A percentile compares a stretch with the other conserved stretches of the same genome.
Evolutionary conservation across 2,797 vertebrate genomes (phyloP).

Genomic region (Myotis myotis): DNA sequence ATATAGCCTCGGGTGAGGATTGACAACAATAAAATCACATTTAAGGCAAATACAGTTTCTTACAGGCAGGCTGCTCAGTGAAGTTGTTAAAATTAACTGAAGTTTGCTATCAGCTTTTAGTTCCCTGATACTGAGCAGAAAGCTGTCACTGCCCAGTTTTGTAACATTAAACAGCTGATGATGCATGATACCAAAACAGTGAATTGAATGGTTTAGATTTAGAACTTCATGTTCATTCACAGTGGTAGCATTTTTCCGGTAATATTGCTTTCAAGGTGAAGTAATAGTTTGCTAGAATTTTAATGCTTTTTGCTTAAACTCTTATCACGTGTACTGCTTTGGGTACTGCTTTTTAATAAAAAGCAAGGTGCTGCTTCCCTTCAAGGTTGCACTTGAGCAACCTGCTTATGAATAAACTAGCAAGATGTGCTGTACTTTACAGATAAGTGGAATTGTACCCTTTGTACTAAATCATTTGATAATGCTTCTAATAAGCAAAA

Average conservation of each 20-base stretch:
- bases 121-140: neutral
- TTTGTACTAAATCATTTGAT: conserved; percentile 5
- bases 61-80: conserved; percentile 27
- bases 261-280: conserved; percentile 46
- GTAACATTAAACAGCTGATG: neutral
- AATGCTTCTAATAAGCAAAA: neutral
- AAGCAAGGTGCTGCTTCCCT: neutral
- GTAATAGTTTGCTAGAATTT: conserved; percentile 32
- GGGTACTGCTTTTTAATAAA: conserved; percentile 24
- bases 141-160: neutral
- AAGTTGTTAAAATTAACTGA: neutral
- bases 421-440: neutral
- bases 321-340: neutral
- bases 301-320: neutral
- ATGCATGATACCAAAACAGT: neutral
- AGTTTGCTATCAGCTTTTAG: neutral
- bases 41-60: neutral
- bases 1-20: too few species aligned
- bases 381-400: neutral
- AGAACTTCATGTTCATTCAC: neutral
- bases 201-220: neutral
- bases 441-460: neutral
- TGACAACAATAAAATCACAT: neutral
- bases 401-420: conserved; percentile 24
- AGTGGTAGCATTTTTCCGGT: conserved; percentile 29